Evolutionary conservation across 2,888 invertebrate genomes (phyloP).

Genomic region (Phengaris alcon): DNA sequence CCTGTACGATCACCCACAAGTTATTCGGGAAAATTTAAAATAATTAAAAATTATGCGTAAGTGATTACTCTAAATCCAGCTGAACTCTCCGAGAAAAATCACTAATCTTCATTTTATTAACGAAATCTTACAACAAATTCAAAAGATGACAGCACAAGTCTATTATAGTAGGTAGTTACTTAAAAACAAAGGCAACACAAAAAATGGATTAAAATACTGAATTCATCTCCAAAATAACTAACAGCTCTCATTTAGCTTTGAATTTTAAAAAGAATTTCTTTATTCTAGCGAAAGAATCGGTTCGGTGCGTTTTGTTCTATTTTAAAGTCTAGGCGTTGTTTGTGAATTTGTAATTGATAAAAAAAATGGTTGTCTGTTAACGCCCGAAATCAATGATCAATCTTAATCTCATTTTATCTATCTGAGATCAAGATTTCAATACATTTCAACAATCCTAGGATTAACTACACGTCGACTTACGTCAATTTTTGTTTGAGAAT

Average conservation of each 20-base stretch:
- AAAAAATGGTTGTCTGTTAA: too few species aligned
- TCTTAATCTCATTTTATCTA: too few species aligned
- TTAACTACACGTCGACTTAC: too few species aligned
- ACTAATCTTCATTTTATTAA: neutral
- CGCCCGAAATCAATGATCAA: too few species aligned
- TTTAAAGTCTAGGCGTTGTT: neutral
- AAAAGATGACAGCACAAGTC: slow-evolving; percentile 20
- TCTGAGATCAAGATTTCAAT: too few species aligned
- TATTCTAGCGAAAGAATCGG: slow-evolving; percentile 10
- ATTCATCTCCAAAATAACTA: slow-evolving; percentile 29
- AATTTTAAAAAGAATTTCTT: slow-evolving; percentile 30
- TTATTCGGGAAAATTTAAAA: too few species aligned
- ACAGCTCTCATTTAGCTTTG: slow-evolving; percentile 28
- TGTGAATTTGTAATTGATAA: slow-evolving; percentile 2
- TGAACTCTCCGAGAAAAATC: neutral
- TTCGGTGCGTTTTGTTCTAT: slow-evolving; percentile 14
- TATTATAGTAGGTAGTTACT: slow-evolving; percentile 5
- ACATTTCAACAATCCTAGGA: too few species aligned
- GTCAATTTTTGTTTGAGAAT: too few species aligned
- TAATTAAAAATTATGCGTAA: too few species aligned
- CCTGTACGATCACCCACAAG: too few species aligned
- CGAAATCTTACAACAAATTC: neutral
- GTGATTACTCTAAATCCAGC: too few species aligned
- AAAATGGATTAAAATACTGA: slow-evolving; percentile 27
- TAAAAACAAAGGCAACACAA: slow-evolving; percentile 18